A percentile compares a stretch with the other conserved stretches of the same genome.
Conservation (phyloP, 2,113 vertebrate species). For the Stigmatopora nigra region DNA sequence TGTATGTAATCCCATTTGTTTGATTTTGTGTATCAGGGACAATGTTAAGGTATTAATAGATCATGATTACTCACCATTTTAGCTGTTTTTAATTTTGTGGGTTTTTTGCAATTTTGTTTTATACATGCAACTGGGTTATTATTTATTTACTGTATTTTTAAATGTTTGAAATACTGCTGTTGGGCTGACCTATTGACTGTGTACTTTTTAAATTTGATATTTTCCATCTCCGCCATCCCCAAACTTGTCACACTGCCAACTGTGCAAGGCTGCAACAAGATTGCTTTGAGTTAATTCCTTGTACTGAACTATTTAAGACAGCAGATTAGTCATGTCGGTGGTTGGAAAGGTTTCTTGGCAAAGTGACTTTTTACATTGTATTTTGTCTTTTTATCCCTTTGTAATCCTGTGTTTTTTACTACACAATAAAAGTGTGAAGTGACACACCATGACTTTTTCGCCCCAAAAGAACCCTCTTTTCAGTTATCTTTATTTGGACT, state of each 20-base stretch:
- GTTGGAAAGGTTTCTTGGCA: slow-evolving; percentile 37
- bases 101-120: neutral
- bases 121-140: neutral
- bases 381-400: neutral
- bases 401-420: slow-evolving; percentile 26
- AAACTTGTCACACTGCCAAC: slow-evolving; percentile 42
- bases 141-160: slow-evolving; percentile 16
- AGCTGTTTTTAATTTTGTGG: neutral
- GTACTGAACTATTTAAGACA: slow-evolving; percentile 66
- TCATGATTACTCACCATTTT: neutral
- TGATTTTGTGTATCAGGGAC: neutral
- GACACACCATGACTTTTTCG: neutral
- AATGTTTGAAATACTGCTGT: neutral
- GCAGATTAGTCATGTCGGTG: slow-evolving; percentile 50
- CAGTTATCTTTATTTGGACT: neutral
- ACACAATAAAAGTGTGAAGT: slow-evolving; percentile 50
- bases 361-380: slow-evolving; percentile 22
- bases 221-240: slow-evolving; percentile 13
- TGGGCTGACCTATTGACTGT: too few species aligned
- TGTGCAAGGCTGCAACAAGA: slow-evolving; percentile 58
- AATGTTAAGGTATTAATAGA: neutral
- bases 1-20: neutral
- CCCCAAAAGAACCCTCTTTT: neutral
- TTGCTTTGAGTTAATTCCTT: slow-evolving; percentile 63
- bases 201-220: too few species aligned